Evolutionary conservation across 2,888 invertebrate genomes (phyloP).

Genomic region (Chrysodeixis includens): DNA sequence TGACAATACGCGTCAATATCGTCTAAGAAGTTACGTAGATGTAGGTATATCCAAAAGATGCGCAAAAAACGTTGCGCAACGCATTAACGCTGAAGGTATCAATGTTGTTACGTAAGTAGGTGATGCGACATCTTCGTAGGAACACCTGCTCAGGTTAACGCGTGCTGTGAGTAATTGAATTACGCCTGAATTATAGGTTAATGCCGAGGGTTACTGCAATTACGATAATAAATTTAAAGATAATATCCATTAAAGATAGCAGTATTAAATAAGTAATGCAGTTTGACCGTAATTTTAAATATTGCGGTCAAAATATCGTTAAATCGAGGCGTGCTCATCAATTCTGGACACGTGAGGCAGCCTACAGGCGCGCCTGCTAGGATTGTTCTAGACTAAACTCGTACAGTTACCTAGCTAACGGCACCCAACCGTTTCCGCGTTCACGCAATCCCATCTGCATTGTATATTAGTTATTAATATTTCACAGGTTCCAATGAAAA

Average conservation of each 20-base stretch:
- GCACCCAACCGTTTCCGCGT: slow-evolving; percentile 83
- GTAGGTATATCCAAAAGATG: slow-evolving; percentile 25
- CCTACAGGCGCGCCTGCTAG: slow-evolving; percentile 77
- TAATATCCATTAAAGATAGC: not conserved
- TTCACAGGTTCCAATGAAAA: slow-evolving; percentile 27
- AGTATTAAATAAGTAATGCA: not conserved
- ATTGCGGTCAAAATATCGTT: slow-evolving; percentile 46
- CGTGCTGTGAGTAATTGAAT: slow-evolving; percentile 18
- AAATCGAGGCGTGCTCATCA: slow-evolving; percentile 66
- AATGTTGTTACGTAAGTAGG: slow-evolving; percentile 38
- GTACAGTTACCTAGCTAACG: slow-evolving; percentile 85
- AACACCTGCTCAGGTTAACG: slow-evolving; percentile 19
- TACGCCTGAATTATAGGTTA: slow-evolving; percentile 19
- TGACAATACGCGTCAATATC: slow-evolving; percentile 17
- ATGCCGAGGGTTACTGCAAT: slow-evolving; percentile 20
- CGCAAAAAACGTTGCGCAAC: slow-evolving; percentile 47
- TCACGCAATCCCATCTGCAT: slow-evolving; percentile 78
- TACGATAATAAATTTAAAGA: slow-evolving; percentile 1
- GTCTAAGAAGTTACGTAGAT: slow-evolving; percentile 21
- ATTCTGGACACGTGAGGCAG: slow-evolving; percentile 84
- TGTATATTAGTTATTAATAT: slow-evolving; percentile 65
- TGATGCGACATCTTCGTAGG: slow-evolving; percentile 36
- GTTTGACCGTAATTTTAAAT: slow-evolving; percentile 26
- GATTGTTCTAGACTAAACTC: slow-evolving; percentile 86
- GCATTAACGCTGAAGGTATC: slow-evolving; percentile 24